phyloP scores from a whole-genome alignment of 92 coral and sea anemone genomes.

The Montipora capitata region DNA sequence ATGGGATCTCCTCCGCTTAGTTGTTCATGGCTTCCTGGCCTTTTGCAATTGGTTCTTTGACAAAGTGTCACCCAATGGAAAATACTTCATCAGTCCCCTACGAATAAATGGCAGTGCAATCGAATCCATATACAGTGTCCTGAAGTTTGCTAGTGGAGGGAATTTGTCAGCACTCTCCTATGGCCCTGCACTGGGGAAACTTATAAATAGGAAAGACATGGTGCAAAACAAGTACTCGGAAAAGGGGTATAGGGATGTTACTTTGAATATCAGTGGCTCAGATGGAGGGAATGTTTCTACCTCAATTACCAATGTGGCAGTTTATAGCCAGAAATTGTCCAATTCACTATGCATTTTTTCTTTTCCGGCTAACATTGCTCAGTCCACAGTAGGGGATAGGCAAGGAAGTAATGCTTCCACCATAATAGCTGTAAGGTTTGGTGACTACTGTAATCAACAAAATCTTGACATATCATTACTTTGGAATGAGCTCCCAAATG shows the following conservation, averaged over 20 bases:
- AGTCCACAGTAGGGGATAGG: constrained; percentile 56
- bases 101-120: too few relatives aligned
- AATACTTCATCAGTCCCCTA: too few relatives aligned
- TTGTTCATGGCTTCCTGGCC: constrained; percentile 46
- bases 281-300: constrained; percentile 1
- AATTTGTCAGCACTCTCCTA: too few relatives aligned
- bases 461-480: constrained; percentile 34
- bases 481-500: constrained; percentile 43
- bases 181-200: too few relatives aligned
- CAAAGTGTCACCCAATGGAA: constrained; percentile 26
- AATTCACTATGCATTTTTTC: constrained; percentile 4
- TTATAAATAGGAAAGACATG: constrained; percentile 45
- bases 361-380: constrained; percentile 38
- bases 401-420: constrained; percentile 67
- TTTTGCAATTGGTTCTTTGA: constrained; percentile 56
- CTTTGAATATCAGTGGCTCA: constrained; percentile 32
- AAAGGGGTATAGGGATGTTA: too few relatives aligned
- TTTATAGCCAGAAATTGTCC: constrained; percentile 4
- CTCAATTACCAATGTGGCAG: constrained; percentile 14
- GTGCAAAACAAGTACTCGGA: constrained; percentile 39
- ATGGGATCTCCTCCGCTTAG: constrained; percentile 57
- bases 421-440: constrained; percentile 49
- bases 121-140: too few relatives aligned
- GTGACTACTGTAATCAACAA: constrained; percentile 18
- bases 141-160: too few relatives aligned